Conservation (phyloP, 1,140 invertebrate genomes). For the Drosophila repletoides region DNA sequence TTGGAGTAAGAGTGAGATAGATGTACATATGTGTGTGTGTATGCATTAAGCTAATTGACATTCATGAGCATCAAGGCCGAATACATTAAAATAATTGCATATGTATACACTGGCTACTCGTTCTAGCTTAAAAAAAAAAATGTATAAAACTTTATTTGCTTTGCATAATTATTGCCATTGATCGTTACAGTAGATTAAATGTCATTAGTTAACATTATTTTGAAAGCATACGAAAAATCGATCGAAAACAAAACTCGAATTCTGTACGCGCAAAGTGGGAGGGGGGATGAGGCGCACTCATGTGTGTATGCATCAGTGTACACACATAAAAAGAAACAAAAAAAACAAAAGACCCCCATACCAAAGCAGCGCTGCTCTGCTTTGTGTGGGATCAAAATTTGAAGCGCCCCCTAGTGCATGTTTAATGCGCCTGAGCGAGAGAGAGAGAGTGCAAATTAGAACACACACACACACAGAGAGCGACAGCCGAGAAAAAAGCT, state of each 20-base stretch:
- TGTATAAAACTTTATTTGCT: conserved; percentile 10
- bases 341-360: conserved; percentile 61
- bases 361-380: conserved; percentile 16
- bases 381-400: conserved; percentile 54
- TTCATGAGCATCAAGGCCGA: conserved; percentile 75
- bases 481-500: conserved; percentile 27
- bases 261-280: conserved; percentile 25
- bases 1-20: conserved; percentile 25
- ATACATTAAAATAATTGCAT: conserved; percentile 80
- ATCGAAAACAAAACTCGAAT: conserved; percentile 39
- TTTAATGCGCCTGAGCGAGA: conserved; percentile 45
- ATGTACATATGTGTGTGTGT: not conserved
- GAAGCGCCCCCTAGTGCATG: conserved; percentile 47
- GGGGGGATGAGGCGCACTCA: conserved; percentile 8
- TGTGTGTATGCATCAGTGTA: not conserved
- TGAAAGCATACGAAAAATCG: conserved; percentile 60
- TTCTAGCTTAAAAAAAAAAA: conserved; percentile 45
- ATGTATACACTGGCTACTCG: conserved; percentile 33
- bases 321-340: conserved; percentile 28
- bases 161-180: conserved; percentile 62
- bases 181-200: conserved; percentile 43
- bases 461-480: conserved; percentile 12
- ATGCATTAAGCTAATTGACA: conserved; percentile 67
- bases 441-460: conserved; percentile 53
- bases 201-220: conserved; percentile 17